Percentiles rank a stretch among this genome's conserved stretches.
Conservation (phyloP, 2,797 vertebrate species). For the Macropodus opercularis region DNA sequence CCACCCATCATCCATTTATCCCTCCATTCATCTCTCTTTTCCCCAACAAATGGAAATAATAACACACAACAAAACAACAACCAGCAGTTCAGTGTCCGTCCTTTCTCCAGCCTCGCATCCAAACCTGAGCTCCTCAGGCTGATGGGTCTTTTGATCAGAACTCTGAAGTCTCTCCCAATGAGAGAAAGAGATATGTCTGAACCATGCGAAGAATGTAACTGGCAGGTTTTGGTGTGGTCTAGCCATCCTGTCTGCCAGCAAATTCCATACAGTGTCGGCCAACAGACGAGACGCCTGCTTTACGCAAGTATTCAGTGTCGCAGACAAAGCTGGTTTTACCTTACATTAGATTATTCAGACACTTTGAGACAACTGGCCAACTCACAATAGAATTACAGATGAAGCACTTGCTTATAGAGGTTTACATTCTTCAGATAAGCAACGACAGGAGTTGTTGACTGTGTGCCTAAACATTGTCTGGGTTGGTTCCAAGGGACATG, state of each 20-base stretch:
- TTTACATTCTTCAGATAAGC: constrained; percentile 78
- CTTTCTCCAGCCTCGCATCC: constrained; percentile 57
- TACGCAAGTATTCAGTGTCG: constrained; percentile 70
- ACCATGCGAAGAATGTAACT: constrained; percentile 76
- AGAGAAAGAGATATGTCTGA: constrained; percentile 74
- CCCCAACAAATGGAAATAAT: constrained; percentile 79
- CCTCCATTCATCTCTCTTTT: constrained; percentile 74
- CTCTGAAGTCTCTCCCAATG: constrained; percentile 61
- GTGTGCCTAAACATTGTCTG: constrained; percentile 72
- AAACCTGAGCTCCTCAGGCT: constrained; percentile 57
- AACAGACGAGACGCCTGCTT: constrained; percentile 69
- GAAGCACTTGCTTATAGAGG: constrained; percentile 72
- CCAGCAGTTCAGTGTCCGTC: constrained; percentile 46
- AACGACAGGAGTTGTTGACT: constrained; percentile 74
- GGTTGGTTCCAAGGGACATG: constrained; percentile 61
- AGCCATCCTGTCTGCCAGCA: constrained; percentile 73
- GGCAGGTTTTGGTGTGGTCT: constrained; percentile 77
- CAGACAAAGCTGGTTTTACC: constrained; percentile 74
- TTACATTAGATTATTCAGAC: constrained; percentile 78
- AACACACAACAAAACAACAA: constrained; percentile 79
- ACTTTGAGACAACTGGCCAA: constrained; percentile 76
- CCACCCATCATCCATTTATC: constrained; percentile 77
- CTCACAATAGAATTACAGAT: constrained; percentile 79
- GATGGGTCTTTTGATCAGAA: constrained; percentile 72
- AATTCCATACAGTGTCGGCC: constrained; percentile 64